phyloP scores from a whole-genome alignment of 2,113 vertebrate species.

The Rhadina sibilatrix region DNA sequence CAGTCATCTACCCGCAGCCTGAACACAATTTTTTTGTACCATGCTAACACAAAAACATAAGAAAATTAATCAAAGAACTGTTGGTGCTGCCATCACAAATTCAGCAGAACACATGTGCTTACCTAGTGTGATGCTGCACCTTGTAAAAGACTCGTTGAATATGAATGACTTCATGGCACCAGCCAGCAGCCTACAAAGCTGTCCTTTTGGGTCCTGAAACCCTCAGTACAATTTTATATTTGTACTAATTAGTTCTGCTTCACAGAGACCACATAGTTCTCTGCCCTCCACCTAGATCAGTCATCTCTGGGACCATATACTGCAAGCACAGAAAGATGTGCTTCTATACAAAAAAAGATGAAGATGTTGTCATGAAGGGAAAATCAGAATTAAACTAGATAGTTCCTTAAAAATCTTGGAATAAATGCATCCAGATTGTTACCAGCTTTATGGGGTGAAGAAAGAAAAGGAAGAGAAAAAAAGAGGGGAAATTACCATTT shows the following conservation, averaged over 20 bases:
- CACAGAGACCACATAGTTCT: not conserved
- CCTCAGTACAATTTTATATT: not conserved
- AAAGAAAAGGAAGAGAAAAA: not conserved
- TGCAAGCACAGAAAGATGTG: not conserved
- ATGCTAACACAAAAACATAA: not conserved
- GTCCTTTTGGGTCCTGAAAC: not conserved
- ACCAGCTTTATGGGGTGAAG: not conserved
- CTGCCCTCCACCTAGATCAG: not conserved
- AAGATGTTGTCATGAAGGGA: not conserved
- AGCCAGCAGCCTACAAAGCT: not conserved
- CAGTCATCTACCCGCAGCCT: not conserved
- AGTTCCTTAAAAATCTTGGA: not conserved
- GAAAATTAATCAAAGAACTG: not conserved
- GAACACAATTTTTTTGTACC: not conserved
- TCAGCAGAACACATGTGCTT: not conserved
- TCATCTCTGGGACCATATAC: not conserved
- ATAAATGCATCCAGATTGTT: not conserved
- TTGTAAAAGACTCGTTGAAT: not conserved
- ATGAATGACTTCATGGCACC: not conserved
- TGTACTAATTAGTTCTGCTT: slow-evolving; percentile 29
- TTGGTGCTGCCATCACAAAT: not conserved
- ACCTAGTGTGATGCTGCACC: not conserved
- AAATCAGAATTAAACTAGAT: not conserved
- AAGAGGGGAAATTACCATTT: not conserved
- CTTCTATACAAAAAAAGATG: not conserved